Evolutionary conservation across 2,888 invertebrate species (phyloP), one percentile per base, ranked within the genome.

Genomic region (Ischnura elegans): DNA sequence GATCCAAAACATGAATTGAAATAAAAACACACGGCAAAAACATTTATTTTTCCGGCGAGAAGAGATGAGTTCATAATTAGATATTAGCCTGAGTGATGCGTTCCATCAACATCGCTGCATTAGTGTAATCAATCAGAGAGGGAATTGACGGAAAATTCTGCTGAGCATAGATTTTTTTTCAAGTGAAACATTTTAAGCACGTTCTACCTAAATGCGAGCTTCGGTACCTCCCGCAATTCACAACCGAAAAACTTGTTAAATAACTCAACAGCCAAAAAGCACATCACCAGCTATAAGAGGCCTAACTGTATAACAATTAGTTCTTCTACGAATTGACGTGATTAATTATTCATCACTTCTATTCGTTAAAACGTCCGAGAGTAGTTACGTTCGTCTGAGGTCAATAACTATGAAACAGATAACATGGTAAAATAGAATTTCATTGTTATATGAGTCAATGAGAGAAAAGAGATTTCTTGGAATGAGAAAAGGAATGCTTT

Each of bases 21-120:
- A 21, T 36, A 16, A 10, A 76, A 76, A 25, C 36, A 76, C 6
- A 36, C 36, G 0, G 36, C 10, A 10, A 76, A n/a, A 2, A 51
- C 10, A 10, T 76, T 13, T 76, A 36, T 76, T 36, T 3, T 61
- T 36, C 5, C 76, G 76, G 36, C 25, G 36, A 76, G 8, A 16
- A 13, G 76, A 36, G 76, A 76, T 76, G 76, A 76, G 76, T 76
- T 76, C 25, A 76, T 76, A 36, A 76, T 36, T 76, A 76, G 76
- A 36, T 76, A 36, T 76, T 76, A 36, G 76, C 36, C 76, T 16
- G 0, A 29, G 76, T 76, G 13, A 36, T 76, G 76, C 10, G 36
- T 76, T n/a, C 76, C 76, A 76, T 76, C 76, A 76, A 36, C 36
- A 36, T 36, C 76, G 76, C 36, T 36, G 36, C 13, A 76, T 76